Evolutionary conservation across 2,113 vertebrate genomes (phyloP), one percentile per base, ranked within the genome.

Genomic region (Rhipidura dahli): DNA sequence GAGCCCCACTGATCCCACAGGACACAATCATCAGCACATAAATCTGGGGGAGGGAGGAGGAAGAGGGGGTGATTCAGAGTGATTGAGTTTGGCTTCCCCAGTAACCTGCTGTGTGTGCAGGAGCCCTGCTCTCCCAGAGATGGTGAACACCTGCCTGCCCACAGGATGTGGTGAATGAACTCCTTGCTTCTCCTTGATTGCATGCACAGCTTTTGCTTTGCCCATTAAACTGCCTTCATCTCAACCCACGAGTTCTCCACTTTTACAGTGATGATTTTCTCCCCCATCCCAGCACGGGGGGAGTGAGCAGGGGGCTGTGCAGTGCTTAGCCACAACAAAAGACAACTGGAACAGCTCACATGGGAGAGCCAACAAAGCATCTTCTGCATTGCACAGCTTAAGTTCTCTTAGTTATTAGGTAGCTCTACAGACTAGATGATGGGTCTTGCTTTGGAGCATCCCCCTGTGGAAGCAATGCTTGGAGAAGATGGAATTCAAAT

Each of bases 81-180:
- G 14, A 4, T 7, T 21, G 13, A 9, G 4, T 60, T 54, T 49
- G 45, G 26, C 45, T 35, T 45, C 53, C 39, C 22, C 4, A 60
- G n/a, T 3, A 24, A 15, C 15, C 60, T n/a, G 53, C 20, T 1
- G 6, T 0, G 5, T 28, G 40, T 9, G 19, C 49, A 10, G 22
- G 59, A 73, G 45, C 51, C 66, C 66, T 33, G 51, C 51, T 37
- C 53, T 42, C 39, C 66, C 37, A 68, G 68, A 54, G 54, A 26
- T 18, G 47, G 22, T 15, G 35, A 75, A 24, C 89, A 75, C 69
- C 83, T 37, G 75, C 75, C 75, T 80, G 47, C 68, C 30, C 27
- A 61, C 54, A 54, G 66, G 51, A 60, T 10, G 82, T 73, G 75
- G 10, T 61, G 68, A 80, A 80, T 73, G 60, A 73, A 86, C 42